Base-by-base conservation (phyloP, 2,888 invertebrate species). In the Cybosia mesomella region DNA sequence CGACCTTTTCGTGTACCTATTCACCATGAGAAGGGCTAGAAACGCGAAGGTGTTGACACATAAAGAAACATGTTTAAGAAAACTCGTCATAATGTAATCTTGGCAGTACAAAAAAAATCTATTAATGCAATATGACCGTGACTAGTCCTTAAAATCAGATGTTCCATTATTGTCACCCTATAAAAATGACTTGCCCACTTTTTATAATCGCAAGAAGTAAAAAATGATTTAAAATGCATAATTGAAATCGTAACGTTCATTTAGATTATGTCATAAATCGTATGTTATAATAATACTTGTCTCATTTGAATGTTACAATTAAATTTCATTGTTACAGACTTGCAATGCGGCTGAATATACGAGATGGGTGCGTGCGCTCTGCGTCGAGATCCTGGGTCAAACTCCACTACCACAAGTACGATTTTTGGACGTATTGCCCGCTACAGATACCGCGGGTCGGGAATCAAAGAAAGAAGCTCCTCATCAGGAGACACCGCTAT, bases 291-390 rank as follows among this genome's bases (percentile, higher is more conserved):
- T 82, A 72, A 71, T 67, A 70, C 28, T 60, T 43, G 10, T 65
- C n/a, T 49, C 58, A 73, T 66, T 55, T 64, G 63, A 71, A 76
- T 77, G 66, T 76, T 76, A 80, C 79, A 84, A 80, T 22, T 79
- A 77, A 78, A 59, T 66, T 69, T 72, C 83, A 78, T 93, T 90
- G 90, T 96, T 96, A 66, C 95, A 97, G 97, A 96, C 96, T 85
- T 96, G 96, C 89, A 96, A 95, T 85, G 96, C 96, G 87, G 95
- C 96, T 81, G 96, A 96, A 82, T 97, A 97, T 89, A 96, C 97
- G 89, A 95, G 96, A 69, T 97, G 97, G 97, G 97, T 97, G 83
- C 96, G 96, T 83, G 96, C 97, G 67, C 95, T 97, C 73, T 97
- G 97, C 65, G 96, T 97, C 74, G 97, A 97, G 88, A 95, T 97